Conservation (phyloP, 2,113 vertebrate species). For the Rissa tridactyla region DNA sequence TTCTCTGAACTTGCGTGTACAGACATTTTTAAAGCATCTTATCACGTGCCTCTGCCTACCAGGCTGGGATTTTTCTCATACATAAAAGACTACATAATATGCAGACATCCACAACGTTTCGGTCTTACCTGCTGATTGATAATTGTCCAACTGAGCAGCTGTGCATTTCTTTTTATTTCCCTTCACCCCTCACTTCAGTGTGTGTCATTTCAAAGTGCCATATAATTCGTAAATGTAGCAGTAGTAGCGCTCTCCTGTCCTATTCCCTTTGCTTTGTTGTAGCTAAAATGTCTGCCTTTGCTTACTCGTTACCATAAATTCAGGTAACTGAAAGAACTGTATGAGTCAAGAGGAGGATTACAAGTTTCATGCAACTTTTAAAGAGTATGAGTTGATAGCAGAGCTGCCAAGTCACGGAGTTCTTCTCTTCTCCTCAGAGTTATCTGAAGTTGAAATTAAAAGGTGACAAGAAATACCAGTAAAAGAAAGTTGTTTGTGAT, state of each 20-base stretch:
- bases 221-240: neutral
- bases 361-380: neutral
- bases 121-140: neutral
- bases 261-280: neutral
- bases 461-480: neutral
- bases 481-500: neutral
- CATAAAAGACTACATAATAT: neutral
- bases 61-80: neutral
- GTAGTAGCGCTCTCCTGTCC: neutral
- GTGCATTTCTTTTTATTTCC: neutral
- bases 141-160: neutral
- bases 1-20: neutral
- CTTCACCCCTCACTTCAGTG: neutral
- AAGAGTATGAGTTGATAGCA: neutral
- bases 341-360: neutral
- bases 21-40: neutral
- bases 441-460: neutral
- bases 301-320: neutral
- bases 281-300: neutral
- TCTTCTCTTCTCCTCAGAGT: neutral
- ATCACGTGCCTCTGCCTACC: neutral
- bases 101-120: neutral
- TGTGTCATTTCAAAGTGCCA: rapidly evolving
- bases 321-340: neutral
- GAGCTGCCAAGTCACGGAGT: neutral